Percentiles rank a stretch among this genome's conserved stretches.
phyloP scores from a whole-genome alignment of 1,140 invertebrate genomes.

The Andricus grossulariae region DNA sequence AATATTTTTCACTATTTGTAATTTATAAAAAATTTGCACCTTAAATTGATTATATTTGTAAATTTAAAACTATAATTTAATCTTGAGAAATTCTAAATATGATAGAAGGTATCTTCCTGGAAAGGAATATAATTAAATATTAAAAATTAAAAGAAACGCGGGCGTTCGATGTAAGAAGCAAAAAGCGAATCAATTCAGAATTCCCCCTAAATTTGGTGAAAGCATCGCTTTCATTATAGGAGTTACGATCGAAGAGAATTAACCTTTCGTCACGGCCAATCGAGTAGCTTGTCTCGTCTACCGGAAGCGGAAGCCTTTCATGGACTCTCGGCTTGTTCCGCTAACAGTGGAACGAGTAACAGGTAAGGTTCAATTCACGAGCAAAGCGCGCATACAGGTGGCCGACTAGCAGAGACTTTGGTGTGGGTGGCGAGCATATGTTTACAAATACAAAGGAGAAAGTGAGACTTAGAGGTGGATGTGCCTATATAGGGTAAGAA shows the following conservation, averaged over 20 bases:
- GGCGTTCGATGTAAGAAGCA: background rate
- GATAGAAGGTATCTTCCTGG: no score
- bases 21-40: no score
- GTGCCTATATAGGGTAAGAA: constrained; percentile 45
- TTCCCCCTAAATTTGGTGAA: constrained; percentile 17
- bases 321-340: constrained; percentile 34
- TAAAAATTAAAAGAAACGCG: background rate
- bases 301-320: constrained; percentile 45
- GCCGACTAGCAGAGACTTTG: constrained; percentile 65
- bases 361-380: constrained; percentile 73
- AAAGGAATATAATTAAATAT: background rate
- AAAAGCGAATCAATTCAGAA: constrained; percentile 1
- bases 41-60: no score
- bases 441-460: constrained; percentile 57
- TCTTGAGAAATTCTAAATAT: no score
- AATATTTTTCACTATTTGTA: no score
- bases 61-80: no score
- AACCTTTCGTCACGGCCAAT: constrained; percentile 34
- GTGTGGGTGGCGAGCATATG: constrained; percentile 56
- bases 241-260: constrained; percentile 27
- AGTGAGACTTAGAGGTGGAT: constrained; percentile 37
- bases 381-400: constrained; percentile 73
- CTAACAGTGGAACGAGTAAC: constrained; percentile 66
- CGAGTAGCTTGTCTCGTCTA: constrained; percentile 40
- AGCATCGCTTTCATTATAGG: constrained; percentile 1